phyloP scores from a whole-genome alignment of 2,797 vertebrate species.

The Lacerta viridis region DNA sequence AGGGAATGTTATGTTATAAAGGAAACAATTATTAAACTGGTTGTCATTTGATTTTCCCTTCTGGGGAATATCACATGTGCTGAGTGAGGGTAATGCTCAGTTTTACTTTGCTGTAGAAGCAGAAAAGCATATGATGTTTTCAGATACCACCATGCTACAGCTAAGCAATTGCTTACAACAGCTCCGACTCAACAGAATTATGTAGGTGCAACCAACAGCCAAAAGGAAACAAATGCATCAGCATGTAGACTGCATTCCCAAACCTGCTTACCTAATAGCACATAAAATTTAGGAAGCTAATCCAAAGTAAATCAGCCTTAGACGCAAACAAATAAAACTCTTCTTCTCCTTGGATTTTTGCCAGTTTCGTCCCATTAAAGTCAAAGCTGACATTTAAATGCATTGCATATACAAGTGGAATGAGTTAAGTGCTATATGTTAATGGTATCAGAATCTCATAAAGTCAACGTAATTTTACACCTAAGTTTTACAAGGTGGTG shows the following conservation, averaged over 20 bases:
- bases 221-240: slow-evolving; percentile 22
- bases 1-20: background rate
- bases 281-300: slow-evolving; percentile 41
- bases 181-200: slow-evolving; percentile 29
- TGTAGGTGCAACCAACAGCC: slow-evolving; percentile 7
- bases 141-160: background rate
- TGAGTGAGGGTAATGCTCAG: slow-evolving; percentile 9
- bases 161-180: slow-evolving; percentile 14
- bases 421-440: slow-evolving; percentile 34
- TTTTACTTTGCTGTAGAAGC: slow-evolving; percentile 7
- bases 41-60: background rate
- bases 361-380: slow-evolving; percentile 33
- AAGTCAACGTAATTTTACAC: slow-evolving; percentile 21
- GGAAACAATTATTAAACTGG: background rate
- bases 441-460: slow-evolving; percentile 20
- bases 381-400: slow-evolving; percentile 33
- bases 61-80: slow-evolving; percentile 5
- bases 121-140: slow-evolving; percentile 17
- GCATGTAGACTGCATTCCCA: background rate
- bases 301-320: slow-evolving; percentile 46
- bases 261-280: slow-evolving; percentile 30
- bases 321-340: slow-evolving; percentile 22
- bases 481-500: slow-evolving; percentile 25
- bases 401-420: slow-evolving; percentile 20
- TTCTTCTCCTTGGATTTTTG: slow-evolving; percentile 33